Evolutionary conservation across 2,113 vertebrate genomes (phyloP).

Genomic region (Austrofundulus limnaeus): DNA sequence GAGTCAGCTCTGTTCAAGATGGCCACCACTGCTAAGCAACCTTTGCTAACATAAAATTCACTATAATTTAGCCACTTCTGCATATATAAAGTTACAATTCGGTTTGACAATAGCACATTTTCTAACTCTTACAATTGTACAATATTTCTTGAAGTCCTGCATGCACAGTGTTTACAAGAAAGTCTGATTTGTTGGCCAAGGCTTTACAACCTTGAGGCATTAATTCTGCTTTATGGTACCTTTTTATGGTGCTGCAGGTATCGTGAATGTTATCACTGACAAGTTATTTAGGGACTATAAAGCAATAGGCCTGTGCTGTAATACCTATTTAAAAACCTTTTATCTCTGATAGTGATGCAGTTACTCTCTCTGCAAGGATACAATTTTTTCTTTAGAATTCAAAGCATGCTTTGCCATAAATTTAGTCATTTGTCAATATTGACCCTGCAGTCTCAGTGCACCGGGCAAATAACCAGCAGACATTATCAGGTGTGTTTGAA

Average conservation of each 20-base stretch:
- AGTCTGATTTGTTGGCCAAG: background rate
- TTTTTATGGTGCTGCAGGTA: constrained; percentile 24
- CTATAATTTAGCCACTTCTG: no score
- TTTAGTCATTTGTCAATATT: constrained; percentile 47
- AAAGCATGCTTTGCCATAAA: constrained; percentile 39
- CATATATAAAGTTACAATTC: no score
- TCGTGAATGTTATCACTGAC: constrained; percentile 42
- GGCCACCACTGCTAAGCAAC: no score
- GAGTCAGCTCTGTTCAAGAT: no score
- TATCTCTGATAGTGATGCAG: constrained; percentile 44
- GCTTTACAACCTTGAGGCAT: background rate
- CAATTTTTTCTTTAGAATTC: constrained; percentile 45
- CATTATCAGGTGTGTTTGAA: constrained; percentile 10
- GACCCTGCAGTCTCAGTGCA: constrained; percentile 19
- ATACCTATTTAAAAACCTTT: constrained; percentile 49
- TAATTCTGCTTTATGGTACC: background rate
- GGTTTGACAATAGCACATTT: no score
- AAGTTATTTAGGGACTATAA: constrained; percentile 39
- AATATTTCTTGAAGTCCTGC: no score
- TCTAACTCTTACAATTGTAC: no score
- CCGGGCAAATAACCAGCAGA: constrained; percentile 7
- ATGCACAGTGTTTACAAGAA: no score
- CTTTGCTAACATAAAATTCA: no score
- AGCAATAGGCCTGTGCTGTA: constrained; percentile 28
- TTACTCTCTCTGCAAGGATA: constrained; percentile 44